Percentiles rank a stretch among this genome's conserved stretches.
phyloP scores from a whole-genome alignment of 2,888 invertebrate species.

The Germaria angustata region DNA sequence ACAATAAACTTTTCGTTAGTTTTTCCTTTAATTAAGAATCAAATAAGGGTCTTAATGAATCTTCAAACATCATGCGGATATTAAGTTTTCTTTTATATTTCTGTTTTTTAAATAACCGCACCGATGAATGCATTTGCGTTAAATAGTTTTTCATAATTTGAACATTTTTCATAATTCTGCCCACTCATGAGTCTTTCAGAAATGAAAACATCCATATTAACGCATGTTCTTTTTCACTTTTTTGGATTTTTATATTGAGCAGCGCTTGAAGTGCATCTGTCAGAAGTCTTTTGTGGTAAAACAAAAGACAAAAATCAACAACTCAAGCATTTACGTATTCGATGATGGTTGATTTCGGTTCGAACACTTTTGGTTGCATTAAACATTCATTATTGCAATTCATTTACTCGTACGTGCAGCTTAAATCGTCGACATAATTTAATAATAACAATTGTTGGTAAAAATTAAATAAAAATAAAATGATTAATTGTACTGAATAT shows the following conservation, averaged over 20 bases:
- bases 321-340: not conserved
- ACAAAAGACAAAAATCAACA: not conserved
- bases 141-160: not conserved
- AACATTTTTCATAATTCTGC: not conserved
- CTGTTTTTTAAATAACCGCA: not conserved
- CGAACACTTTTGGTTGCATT: not conserved
- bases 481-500: not conserved
- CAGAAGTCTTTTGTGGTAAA: not conserved
- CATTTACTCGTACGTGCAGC: too few relatives aligned
- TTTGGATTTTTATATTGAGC: not conserved
- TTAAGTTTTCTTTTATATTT: not conserved
- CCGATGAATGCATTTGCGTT: not conserved
- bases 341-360: slow-evolving; percentile 36
- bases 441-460: not conserved
- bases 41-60: not conserved
- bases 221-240: not conserved
- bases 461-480: not conserved
- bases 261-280: not conserved
- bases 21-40: not conserved
- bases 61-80: too few relatives aligned
- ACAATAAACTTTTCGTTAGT: too few relatives aligned
- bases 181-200: not conserved
- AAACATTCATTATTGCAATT: not conserved
- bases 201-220: not conserved
- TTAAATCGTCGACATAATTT: not conserved